Conservation (phyloP, 1,140 invertebrate genomes). For the Apis florea region DNA sequence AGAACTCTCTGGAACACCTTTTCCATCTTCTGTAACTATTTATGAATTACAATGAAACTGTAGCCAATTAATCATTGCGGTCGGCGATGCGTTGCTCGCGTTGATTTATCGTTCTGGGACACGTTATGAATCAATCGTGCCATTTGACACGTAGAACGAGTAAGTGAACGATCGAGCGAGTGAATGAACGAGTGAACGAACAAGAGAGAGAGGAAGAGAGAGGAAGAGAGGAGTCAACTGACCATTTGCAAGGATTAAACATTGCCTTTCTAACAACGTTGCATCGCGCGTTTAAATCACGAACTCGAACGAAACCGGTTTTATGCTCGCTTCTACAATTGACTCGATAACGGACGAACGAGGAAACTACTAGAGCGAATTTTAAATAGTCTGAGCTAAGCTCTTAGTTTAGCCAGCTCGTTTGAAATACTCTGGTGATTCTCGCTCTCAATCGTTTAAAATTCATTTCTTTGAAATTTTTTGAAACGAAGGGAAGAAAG, state of each 20-base stretch:
- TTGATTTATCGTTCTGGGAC: conserved; percentile 10
- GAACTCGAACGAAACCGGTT: not conserved
- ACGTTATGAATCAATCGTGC: conserved; percentile 28
- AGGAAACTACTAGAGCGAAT: conserved; percentile 2
- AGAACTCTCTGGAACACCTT: not conserved
- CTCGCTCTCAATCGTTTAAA: not conserved
- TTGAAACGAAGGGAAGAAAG: not conserved
- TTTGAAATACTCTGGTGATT: not conserved
- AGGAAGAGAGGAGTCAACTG: not conserved
- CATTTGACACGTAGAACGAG: not conserved
- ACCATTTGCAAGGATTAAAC: not conserved
- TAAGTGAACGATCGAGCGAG: no score
- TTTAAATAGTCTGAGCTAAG: not conserved
- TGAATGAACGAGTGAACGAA: no score
- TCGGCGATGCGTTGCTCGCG: not conserved
- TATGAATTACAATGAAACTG: not conserved
- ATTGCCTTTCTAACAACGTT: conserved; percentile 26
- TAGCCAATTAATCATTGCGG: conserved; percentile 18
- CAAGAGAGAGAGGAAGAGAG: not conserved
- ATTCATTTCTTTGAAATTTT: not conserved
- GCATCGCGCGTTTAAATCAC: not conserved
- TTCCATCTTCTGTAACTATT: not conserved
- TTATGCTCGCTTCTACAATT: not conserved
- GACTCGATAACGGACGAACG: conserved; percentile 9
- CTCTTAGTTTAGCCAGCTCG: not conserved